These are phyloP conservation scores for Oncorhynchus masou DNA, from an alignment of 2,113 vertebrate genomes.

Conservation along the genomic window DNA sequence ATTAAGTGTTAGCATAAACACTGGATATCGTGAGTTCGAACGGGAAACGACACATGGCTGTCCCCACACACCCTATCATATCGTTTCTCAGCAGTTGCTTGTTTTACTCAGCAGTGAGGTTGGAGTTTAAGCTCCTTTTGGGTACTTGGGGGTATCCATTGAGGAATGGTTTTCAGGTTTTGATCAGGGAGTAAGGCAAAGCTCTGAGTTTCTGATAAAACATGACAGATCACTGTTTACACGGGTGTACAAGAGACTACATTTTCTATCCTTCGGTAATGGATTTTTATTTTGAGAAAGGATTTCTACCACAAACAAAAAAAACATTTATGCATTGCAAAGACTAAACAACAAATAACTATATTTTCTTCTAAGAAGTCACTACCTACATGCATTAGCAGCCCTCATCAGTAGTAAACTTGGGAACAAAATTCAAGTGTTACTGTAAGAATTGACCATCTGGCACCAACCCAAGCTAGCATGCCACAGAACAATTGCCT, in stretches of 20 bases:
- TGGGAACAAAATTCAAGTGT: conserved; percentile 54
- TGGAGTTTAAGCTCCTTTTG: neutral
- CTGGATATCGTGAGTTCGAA: conserved; percentile 59
- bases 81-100: conserved; percentile 55
- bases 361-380: neutral
- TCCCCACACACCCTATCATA: conserved; percentile 42
- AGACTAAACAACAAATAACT: neutral
- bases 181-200: no score
- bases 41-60: conserved; percentile 47
- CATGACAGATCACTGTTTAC: no score
- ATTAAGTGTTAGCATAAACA: conserved; percentile 72
- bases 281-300: no score
- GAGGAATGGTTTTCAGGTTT: conserved; percentile 8
- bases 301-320: no score
- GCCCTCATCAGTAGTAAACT: conserved; percentile 24
- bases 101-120: conserved; percentile 40
- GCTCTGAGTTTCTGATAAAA: no score
- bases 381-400: conserved; percentile 5
- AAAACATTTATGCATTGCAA: neutral
- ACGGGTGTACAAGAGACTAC: no score
- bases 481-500: conserved; percentile 74
- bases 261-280: no score
- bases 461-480: conserved; percentile 73
- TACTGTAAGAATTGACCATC: conserved; percentile 68
- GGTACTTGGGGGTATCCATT: conserved; percentile 26